A percentile compares a stretch with the other conserved stretches of the same genome.
phyloP scores from a whole-genome alignment of 2,797 vertebrate species.

The Rhabdophis nuchalis region DNA sequence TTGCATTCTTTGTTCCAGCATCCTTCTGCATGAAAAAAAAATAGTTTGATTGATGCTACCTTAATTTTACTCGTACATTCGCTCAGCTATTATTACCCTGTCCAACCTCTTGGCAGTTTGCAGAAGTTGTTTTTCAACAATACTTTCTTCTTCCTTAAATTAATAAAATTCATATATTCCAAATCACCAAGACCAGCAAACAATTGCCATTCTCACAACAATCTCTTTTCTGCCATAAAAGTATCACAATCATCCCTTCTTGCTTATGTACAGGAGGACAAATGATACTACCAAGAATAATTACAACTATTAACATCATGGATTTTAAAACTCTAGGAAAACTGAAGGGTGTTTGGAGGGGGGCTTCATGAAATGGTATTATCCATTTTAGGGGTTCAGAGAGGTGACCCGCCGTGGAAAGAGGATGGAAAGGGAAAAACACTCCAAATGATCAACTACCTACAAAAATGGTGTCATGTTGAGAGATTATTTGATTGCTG shows the following conservation, averaged over 20 bases:
- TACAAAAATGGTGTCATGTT: background rate
- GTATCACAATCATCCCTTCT: background rate
- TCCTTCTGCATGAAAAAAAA: background rate
- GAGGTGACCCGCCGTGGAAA: background rate
- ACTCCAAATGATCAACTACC: background rate
- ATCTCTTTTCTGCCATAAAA: background rate
- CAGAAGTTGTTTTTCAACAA: background rate
- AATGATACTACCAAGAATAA: background rate
- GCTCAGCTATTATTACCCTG: background rate
- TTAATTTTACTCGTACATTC: background rate
- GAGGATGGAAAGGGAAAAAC: background rate
- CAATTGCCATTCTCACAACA: background rate
- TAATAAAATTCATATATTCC: background rate
- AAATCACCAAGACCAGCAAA: background rate
- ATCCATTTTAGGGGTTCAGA: background rate
- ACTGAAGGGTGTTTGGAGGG: background rate
- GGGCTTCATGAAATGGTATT: background rate
- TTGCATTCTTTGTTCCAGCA: slow-evolving; percentile 6
- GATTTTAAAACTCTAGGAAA: background rate
- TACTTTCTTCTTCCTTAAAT: background rate
- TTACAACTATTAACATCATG: background rate
- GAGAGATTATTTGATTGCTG: background rate
- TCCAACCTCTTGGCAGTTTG: background rate
- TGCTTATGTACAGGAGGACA: background rate
- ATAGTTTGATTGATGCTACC: background rate